Percentiles rank a stretch among this genome's conserved stretches.
Evolutionary conservation across 2,797 vertebrate species (phyloP).

Genomic region (Champsocephalus gunnari): DNA sequence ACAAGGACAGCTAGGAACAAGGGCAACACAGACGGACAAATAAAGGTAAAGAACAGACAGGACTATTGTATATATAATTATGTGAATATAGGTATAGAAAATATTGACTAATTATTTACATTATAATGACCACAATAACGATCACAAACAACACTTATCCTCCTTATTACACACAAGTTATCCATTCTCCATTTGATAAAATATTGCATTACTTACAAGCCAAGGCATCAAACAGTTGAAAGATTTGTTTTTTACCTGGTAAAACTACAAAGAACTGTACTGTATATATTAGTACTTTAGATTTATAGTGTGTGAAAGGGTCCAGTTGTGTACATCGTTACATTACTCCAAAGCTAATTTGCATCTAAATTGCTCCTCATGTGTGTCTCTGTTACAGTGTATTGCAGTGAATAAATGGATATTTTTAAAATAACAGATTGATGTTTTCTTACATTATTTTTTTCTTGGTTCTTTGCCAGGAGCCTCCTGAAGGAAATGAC

Average conservation of each 20-base stretch:
- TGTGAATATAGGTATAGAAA: too few relatives aligned
- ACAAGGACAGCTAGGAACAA: too few relatives aligned
- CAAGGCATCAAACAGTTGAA: not conserved
- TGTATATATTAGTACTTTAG: not conserved
- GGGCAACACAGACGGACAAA: too few relatives aligned
- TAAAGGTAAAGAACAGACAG: too few relatives aligned
- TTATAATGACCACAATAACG: too few relatives aligned
- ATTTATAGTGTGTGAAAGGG: not conserved
- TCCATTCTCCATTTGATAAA: too few relatives aligned
- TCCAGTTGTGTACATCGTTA: not conserved
- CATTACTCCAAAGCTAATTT: not conserved
- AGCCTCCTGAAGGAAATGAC: slow-evolving; percentile 45
- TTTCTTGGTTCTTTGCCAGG: slow-evolving; percentile 50
- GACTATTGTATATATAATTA: too few relatives aligned
- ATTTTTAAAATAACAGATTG: not conserved
- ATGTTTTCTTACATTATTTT: not conserved
- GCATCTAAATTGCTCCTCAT: not conserved
- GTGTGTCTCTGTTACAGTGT: not conserved
- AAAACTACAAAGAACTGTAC: not conserved
- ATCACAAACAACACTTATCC: too few relatives aligned
- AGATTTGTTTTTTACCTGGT: not conserved
- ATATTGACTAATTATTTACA: too few relatives aligned
- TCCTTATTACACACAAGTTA: too few relatives aligned
- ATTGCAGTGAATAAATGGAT: not conserved
- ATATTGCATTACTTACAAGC: not conserved